A percentile compares a stretch with the other conserved stretches of the same genome.
These are phyloP conservation scores for Rhopalosiphum padi DNA, from an alignment of 1,140 invertebrate genomes.

Conservation along the genomic window DNA sequence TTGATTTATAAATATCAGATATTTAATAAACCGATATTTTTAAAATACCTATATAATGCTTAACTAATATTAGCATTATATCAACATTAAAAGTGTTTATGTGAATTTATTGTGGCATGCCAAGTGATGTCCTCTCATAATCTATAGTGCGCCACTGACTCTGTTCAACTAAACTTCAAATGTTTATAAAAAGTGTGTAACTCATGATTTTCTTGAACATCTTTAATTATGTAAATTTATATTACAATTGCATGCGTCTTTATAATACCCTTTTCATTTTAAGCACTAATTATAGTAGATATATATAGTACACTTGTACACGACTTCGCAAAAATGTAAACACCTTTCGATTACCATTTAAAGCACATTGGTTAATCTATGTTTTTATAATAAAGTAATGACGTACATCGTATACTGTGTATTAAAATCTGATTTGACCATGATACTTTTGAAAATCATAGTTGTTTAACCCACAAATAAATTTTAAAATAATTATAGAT, in stretches of 20 bases:
- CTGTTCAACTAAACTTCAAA: background rate
- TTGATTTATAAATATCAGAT: too few relatives aligned
- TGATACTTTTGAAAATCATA: background rate
- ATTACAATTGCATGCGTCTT: background rate
- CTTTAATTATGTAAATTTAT: background rate
- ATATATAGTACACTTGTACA: background rate
- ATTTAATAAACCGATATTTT: too few relatives aligned
- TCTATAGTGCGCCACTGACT: background rate
- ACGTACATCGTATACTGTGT: background rate
- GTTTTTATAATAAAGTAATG: background rate
- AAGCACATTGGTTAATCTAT: background rate
- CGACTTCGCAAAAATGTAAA: background rate
- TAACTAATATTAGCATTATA: background rate
- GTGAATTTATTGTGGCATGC: background rate
- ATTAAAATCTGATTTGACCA: background rate
- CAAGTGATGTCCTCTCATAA: background rate
- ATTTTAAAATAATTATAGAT: constrained; percentile 22
- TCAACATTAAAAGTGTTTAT: background rate
- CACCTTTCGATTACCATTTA: background rate
- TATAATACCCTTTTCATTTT: background rate
- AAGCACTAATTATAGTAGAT: background rate
- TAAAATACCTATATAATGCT: background rate
- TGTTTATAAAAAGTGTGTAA: background rate
- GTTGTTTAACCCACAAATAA: background rate
- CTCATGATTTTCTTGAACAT: background rate